A percentile compares a stretch with the other conserved stretches of the same genome.
Evolutionary conservation across 2,113 vertebrate species (phyloP).

Genomic region (Crotalus helleri): DNA sequence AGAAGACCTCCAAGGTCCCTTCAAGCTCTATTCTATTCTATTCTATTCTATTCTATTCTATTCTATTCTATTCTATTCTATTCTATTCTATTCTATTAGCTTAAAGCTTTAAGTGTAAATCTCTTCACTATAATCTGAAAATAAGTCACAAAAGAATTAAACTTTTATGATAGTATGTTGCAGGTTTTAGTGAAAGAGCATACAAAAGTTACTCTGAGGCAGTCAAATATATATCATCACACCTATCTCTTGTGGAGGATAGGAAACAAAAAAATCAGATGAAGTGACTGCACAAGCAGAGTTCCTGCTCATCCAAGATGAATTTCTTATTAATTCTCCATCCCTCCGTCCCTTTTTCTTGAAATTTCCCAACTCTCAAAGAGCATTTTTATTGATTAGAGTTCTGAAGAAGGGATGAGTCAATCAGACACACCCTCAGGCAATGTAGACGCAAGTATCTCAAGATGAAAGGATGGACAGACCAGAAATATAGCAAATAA

Average conservation of each 20-base stretch:
- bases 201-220: background rate
- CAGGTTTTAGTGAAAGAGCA: background rate
- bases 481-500: background rate
- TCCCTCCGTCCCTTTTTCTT: background rate
- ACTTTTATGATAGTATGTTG: background rate
- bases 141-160: background rate
- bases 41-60: too few relatives aligned
- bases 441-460: background rate
- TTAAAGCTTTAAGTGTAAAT: background rate
- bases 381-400: background rate
- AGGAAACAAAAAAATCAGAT: background rate
- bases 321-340: background rate
- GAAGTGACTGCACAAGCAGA: background rate
- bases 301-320: background rate
- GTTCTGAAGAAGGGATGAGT: background rate
- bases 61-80: too few relatives aligned
- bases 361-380: background rate
- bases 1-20: too few relatives aligned
- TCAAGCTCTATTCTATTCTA: too few relatives aligned
- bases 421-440: background rate
- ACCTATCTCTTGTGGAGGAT: background rate
- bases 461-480: slow-evolving; percentile 27
- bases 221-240: background rate
- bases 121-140: background rate
- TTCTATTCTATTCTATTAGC: too few relatives aligned